Evolutionary conservation across 1,140 invertebrate species (phyloP).

Genomic region (Chionoecetes opilio): DNA sequence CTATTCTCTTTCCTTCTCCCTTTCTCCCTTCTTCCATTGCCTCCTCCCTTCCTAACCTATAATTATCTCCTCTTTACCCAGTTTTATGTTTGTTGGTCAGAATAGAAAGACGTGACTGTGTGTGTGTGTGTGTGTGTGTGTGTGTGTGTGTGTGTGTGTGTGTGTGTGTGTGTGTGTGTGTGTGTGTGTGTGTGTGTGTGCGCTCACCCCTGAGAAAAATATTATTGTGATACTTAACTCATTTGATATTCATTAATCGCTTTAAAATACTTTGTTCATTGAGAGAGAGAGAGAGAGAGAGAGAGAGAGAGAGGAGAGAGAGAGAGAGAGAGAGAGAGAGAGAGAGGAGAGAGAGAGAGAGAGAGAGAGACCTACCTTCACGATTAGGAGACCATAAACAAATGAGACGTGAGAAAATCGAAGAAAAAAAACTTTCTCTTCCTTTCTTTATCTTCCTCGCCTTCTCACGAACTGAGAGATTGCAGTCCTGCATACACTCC

Average conservation of each 20-base stretch:
- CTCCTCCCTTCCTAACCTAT: background rate
- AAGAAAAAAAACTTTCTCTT: background rate
- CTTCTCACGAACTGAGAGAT: too few relatives aligned
- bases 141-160: slow-evolving; percentile 21
- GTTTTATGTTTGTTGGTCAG: background rate
- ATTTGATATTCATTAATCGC: background rate
- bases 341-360: too few relatives aligned
- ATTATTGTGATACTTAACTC: too few relatives aligned
- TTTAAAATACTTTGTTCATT: background rate
- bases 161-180: background rate
- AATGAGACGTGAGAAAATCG: too few relatives aligned
- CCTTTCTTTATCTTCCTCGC: background rate
- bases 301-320: slow-evolving; percentile 11
- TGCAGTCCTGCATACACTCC: too few relatives aligned
- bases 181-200: background rate
- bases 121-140: slow-evolving; percentile 18
- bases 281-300: background rate
- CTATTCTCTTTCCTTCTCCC: background rate
- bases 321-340: too few relatives aligned
- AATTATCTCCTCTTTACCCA: slow-evolving; percentile 6
- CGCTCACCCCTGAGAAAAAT: background rate
- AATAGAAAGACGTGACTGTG: background rate
- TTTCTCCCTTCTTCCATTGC: background rate
- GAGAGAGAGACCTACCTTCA: too few relatives aligned
- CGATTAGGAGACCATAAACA: too few relatives aligned